Percentiles rank a stretch among this genome's conserved stretches.
These are phyloP conservation scores for Spisula subtruncata DNA, from an alignment of 2,888 invertebrate genomes.

Conservation along the genomic window DNA sequence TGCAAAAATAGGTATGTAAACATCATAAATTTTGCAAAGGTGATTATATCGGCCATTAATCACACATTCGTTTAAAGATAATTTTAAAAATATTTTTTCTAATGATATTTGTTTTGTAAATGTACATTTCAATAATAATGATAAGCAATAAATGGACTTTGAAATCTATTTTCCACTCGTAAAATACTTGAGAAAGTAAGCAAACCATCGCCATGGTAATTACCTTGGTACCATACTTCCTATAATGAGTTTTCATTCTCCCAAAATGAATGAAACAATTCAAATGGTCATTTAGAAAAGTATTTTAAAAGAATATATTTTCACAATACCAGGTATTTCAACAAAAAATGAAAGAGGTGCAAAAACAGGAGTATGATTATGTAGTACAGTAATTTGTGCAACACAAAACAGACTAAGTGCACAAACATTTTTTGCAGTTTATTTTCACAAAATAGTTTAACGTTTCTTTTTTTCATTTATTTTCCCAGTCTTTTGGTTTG, in stretches of 20 bases:
- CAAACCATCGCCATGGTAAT: conserved; percentile 6
- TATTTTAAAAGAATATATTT: no score
- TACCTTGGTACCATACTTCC: background rate
- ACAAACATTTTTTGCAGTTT: no score
- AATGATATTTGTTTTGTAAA: background rate
- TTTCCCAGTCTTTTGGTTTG: no score
- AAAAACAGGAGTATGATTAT: no score
- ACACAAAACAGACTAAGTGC: no score
- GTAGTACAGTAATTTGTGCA: no score
- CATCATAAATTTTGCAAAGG: background rate
- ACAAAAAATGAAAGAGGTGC: no score
- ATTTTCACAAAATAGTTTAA: no score
- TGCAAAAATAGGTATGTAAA: no score
- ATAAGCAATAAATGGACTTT: background rate
- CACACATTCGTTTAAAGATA: background rate
- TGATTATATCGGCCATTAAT: background rate
- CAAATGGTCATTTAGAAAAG: no score
- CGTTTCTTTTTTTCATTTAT: no score
- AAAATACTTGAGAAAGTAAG: conserved; percentile 7
- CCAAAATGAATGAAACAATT: background rate
- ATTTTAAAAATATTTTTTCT: conserved; percentile 8
- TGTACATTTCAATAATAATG: conserved; percentile 10
- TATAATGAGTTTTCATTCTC: background rate
- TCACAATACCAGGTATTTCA: no score
- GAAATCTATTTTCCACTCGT: background rate